phyloP scores from a whole-genome alignment of 64 coral and sea anemone genomes.

The Dendrophyllia cribrosa region DNA sequence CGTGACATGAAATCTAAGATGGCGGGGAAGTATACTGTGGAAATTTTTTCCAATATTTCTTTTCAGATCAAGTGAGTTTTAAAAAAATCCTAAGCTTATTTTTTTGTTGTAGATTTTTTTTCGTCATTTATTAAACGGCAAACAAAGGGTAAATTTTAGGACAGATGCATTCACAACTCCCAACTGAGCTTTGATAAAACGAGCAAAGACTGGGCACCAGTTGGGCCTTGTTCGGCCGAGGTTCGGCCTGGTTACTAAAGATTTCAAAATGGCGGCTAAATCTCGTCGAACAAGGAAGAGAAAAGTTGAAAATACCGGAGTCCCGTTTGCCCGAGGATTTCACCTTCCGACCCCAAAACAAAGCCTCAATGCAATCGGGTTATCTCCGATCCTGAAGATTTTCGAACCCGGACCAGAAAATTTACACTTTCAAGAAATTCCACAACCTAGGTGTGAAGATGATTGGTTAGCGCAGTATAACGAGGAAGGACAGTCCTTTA shows the following conservation, averaged over 20 bases:
- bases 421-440: slow-evolving; percentile 61
- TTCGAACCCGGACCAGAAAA: slow-evolving; percentile 35
- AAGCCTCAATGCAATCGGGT: slow-evolving; percentile 68
- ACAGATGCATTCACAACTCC: too few relatives aligned
- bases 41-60: too few relatives aligned
- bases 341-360: slow-evolving; percentile 65
- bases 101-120: too few relatives aligned
- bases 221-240: too few relatives aligned
- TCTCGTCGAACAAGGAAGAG: slow-evolving; percentile 18
- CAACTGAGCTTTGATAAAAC: too few relatives aligned
- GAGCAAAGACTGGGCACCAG: too few relatives aligned
- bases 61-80: too few relatives aligned
- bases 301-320: slow-evolving; percentile 10
- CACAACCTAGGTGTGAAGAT: slow-evolving; percentile 46
- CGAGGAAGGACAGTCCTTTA: slow-evolving; percentile 80
- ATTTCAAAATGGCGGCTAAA: slow-evolving; percentile 74
- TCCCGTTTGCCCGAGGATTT: slow-evolving; percentile 73
- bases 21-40: too few relatives aligned
- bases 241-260: slow-evolving; percentile 27
- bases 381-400: slow-evolving; percentile 5
- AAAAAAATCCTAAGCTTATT: too few relatives aligned
- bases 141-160: too few relatives aligned
- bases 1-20: not conserved
- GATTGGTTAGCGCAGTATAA: slow-evolving; percentile 85
- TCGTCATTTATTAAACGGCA: too few relatives aligned